phyloP scores from a whole-genome alignment of 2,113 vertebrate species.

The Herpailurus yagouaroundi region DNA sequence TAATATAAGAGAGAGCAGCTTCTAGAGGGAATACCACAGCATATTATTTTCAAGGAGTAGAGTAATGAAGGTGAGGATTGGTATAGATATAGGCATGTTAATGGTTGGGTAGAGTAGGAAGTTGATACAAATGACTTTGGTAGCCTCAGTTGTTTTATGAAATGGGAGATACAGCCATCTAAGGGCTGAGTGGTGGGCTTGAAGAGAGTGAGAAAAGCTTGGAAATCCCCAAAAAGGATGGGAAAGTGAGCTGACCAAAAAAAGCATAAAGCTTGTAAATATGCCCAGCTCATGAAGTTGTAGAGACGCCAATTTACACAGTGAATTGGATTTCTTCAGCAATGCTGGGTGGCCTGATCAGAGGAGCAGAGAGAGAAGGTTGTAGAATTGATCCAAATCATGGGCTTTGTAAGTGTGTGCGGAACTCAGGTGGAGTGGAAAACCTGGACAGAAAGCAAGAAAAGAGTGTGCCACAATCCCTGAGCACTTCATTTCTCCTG shows the following conservation, averaged over 20 bases:
- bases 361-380: neutral
- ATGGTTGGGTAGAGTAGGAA: neutral
- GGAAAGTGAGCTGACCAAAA: neutral
- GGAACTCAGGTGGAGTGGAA: neutral
- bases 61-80: neutral
- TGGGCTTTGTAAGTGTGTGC: neutral
- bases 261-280: neutral
- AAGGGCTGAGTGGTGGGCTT: neutral
- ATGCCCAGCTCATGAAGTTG: neutral
- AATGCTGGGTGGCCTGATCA: neutral
- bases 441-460: neutral
- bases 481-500: neutral
- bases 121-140: neutral
- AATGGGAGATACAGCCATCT: neutral
- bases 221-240: neutral
- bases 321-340: neutral
- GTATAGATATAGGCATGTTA: neutral
- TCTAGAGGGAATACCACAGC: neutral
- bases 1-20: neutral
- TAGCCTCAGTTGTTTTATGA: neutral
- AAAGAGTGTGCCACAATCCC: neutral
- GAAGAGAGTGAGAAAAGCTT: neutral
- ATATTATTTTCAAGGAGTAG: neutral
- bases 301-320: neutral
- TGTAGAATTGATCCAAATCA: neutral